Base-by-base conservation (phyloP, 2,888 invertebrate species). In the Lepetodrilus schrolli region DNA sequence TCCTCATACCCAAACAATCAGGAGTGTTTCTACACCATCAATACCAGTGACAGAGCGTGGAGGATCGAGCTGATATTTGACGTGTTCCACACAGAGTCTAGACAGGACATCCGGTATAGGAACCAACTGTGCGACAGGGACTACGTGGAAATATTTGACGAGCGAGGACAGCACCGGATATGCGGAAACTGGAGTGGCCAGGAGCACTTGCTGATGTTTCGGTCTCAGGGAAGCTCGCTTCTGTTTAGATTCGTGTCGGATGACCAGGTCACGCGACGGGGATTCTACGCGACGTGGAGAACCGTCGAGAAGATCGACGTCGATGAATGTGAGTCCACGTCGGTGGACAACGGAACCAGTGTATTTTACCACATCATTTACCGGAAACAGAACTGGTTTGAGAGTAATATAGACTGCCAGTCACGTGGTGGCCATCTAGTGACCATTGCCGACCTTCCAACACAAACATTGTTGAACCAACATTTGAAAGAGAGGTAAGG, bases 111-210 rank as follows among this genome's bases (percentile, higher is more conserved):
- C 1, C 74, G 74, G 5, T 34, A 79, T 7, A 34, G 66, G 36
- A 80, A 77, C 23, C 69, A 66, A 3, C 66, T 78, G 69, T 85
- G 86, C 71, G 74, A 49, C 2, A 72, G 68, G 20, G 84, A 85
- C 66, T 86, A 80, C 47, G 65, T 85, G 48, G 84, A 84, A 73
- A 73, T 86, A 5, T 43, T 65, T 13, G 75, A 49, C 5, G 77
- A 76, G 7, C 38, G 69, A 5, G 65, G 51, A 5, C 65, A 50
- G 0, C 72, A 70, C 23, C 73, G 78, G 37, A 48, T 82, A 4
- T 86, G 86, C 71, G 85, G 85, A 1, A 66, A 84, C 65, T 84
- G 84, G 84, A 74, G 38, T 1, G 78, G 80, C 0, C 66, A 69
- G 4, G 80, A 82, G 66, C 73, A 78, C 23, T 66, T 80, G 2